Conservation (phyloP, 2,113 vertebrate genomes). For the Taurulus bubalis region DNA sequence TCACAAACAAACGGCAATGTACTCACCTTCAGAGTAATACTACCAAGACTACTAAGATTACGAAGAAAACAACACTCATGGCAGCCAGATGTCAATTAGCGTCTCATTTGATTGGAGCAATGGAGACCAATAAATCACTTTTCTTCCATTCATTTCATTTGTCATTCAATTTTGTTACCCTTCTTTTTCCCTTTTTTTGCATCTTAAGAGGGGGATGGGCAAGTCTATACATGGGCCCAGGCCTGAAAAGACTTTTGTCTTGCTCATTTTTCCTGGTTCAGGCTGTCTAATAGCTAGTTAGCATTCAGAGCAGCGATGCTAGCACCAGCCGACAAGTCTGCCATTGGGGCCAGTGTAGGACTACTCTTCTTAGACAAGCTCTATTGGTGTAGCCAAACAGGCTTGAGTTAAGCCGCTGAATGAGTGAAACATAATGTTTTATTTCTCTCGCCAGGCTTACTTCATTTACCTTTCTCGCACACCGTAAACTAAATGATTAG, state of each 20-base stretch:
- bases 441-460: not conserved
- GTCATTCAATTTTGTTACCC: conserved; percentile 71
- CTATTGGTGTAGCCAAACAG: conserved; percentile 15
- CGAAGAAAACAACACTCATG: conserved; percentile 54
- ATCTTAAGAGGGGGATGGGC: conserved; percentile 84
- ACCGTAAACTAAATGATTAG: conserved; percentile 11
- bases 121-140: conserved; percentile 72
- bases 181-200: conserved; percentile 69
- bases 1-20: not conserved
- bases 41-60: conserved; percentile 36
- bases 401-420: conserved; percentile 26
- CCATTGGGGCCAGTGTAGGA: conserved; percentile 36
- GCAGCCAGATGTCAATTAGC: conserved; percentile 90
- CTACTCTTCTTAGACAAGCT: conserved; percentile 50
- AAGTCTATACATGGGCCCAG: conserved; percentile 87
- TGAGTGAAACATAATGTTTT: not conserved
- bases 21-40: conserved; percentile 24
- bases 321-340: conserved; percentile 47
- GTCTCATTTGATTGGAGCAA: conserved; percentile 65
- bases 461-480: not conserved
- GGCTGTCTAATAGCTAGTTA: conserved; percentile 89
- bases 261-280: conserved; percentile 91
- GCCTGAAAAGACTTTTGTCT: conserved; percentile 97
- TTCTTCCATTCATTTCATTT: conserved; percentile 83
- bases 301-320: conserved; percentile 86